phyloP scores from a whole-genome alignment of 2,797 vertebrate genomes.

The Phoeniculus purpureus region DNA sequence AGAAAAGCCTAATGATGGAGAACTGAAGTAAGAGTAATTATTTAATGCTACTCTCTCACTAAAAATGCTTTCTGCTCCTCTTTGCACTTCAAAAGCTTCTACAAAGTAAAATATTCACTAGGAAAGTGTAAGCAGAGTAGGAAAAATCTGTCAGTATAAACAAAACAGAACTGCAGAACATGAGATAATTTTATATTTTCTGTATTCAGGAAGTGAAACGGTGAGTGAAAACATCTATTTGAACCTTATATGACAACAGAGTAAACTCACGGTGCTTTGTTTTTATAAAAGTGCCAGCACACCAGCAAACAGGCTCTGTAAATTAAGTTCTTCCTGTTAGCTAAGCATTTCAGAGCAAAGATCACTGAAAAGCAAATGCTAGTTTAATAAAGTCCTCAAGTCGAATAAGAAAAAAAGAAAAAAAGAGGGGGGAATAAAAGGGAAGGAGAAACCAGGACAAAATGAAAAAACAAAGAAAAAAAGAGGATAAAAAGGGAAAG shows the following conservation, averaged over 20 bases:
- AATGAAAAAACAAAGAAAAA: background rate
- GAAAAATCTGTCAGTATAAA: background rate
- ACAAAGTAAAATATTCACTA: background rate
- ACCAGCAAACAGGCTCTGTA: background rate
- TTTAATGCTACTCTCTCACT: background rate
- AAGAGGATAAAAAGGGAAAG: no score
- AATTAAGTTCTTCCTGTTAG: background rate
- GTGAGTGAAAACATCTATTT: background rate
- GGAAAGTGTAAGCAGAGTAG: background rate
- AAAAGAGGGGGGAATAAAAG: background rate
- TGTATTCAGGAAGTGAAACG: conserved; percentile 27
- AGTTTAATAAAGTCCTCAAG: background rate
- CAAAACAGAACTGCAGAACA: conserved; percentile 27
- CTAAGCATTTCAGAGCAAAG: background rate
- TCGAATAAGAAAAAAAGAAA: background rate
- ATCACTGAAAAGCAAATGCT: background rate
- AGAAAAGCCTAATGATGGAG: background rate
- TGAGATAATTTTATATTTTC: background rate
- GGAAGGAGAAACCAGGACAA: no score
- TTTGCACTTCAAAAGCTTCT: background rate
- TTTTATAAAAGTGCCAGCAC: background rate
- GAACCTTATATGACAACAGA: conserved; percentile 19
- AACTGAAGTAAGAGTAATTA: background rate
- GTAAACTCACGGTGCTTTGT: background rate
- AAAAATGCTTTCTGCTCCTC: background rate